A percentile compares a stretch with the other conserved stretches of the same genome.
Evolutionary conservation across 1,140 invertebrate genomes (phyloP).

Genomic region (Drosophila neocordata): DNA sequence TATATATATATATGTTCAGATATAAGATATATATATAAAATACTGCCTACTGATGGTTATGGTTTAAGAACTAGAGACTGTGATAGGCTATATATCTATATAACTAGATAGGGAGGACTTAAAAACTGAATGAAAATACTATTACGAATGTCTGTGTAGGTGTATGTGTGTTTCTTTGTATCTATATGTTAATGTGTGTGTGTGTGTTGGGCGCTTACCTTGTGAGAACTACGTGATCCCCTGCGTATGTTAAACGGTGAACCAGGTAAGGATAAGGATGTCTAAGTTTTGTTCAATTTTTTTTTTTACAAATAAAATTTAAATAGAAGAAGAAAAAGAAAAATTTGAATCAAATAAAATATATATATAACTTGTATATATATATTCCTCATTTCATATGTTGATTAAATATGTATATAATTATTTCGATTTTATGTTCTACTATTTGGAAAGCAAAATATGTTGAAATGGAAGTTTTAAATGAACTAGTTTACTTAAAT

Average conservation of each 20-base stretch:
- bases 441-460: conserved; percentile 43
- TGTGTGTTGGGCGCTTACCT: conserved; percentile 86
- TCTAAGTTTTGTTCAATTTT: conserved; percentile 85
- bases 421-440: conserved; percentile 34
- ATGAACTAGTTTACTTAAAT: conserved; percentile 34
- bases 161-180: neutral
- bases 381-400: conserved; percentile 45
- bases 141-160: conserved; percentile 23
- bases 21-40: neutral
- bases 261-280: conserved; percentile 97
- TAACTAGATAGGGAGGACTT: neutral
- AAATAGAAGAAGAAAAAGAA: conserved; percentile 81
- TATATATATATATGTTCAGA: neutral
- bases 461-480: conserved; percentile 28
- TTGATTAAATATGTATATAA: conserved; percentile 26
- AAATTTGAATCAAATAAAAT: conserved; percentile 80
- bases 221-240: conserved; percentile 94
- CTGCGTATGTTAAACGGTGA: conserved; percentile 96
- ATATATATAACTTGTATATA: conserved; percentile 61
- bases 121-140: neutral
- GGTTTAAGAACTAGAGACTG: neutral
- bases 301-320: conserved; percentile 73
- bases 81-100: neutral
- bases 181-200: conserved; percentile 32
- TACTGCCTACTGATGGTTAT: conserved; percentile 1